These are phyloP conservation scores for Platorchestia sp. DNA, from an alignment of 1,140 invertebrate genomes.

Conservation along the genomic window DNA sequence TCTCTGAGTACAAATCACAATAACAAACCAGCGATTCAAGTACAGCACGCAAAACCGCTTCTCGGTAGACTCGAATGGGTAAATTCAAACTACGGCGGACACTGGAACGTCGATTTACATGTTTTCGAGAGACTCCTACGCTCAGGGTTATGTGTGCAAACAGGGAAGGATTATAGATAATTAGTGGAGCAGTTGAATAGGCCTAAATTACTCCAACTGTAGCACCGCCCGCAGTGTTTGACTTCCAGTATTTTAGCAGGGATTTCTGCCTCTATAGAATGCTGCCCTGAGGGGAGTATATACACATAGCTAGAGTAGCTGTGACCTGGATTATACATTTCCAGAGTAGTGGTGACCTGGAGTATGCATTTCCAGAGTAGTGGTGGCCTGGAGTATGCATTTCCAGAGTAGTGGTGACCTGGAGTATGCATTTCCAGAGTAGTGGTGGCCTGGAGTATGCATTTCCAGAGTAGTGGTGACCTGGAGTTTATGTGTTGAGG, in stretches of 20 bases:
- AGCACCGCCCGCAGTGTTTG: background rate
- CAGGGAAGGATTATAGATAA: background rate
- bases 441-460: background rate
- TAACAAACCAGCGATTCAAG: background rate
- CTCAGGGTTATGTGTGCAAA: background rate
- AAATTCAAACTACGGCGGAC: background rate
- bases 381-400: background rate
- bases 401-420: background rate
- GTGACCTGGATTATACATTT: background rate
- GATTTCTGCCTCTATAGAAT: background rate
- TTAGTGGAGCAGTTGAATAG: background rate
- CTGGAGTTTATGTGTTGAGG: too few species aligned
- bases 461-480: background rate
- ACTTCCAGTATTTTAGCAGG: background rate
- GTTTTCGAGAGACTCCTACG: background rate
- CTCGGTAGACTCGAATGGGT: background rate
- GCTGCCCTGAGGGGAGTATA: background rate
- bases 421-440: background rate
- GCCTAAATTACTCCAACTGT: background rate
- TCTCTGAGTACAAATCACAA: background rate
- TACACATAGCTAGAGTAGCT: background rate
- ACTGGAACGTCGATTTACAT: background rate
- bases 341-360: background rate
- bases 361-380: background rate
- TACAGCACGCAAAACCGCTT: background rate